Base-by-base conservation (phyloP, 2,797 vertebrate species). In the Nannoperca australis region DNA sequence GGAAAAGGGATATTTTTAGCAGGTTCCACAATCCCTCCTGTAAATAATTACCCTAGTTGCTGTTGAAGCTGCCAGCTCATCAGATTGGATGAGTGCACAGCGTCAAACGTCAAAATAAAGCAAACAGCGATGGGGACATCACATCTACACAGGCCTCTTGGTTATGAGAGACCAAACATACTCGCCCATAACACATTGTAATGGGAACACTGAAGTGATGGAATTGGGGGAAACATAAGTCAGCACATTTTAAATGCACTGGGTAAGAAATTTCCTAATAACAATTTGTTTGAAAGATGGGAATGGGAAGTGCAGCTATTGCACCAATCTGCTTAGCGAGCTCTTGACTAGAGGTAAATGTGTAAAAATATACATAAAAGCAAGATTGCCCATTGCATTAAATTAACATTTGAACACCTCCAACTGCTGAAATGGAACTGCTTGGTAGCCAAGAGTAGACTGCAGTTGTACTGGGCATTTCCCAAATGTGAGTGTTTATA, bases 21-120 rank as follows among this genome's bases (percentile, higher is more conserved):
- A 79, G 58, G 71, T 87, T 86, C 76, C 71, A 88, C 83, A 81
- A 87, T 90, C 83, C 79, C 67, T 88, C 80, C 85, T 91, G 91
- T 91, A 93, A 94, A 94, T 90, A 92, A 92, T 93, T 90, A 91
- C 85, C 81, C 73, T 66, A 9, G 79, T 80, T 90, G 79, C 78
- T 49, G 83, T 53, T 47, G 76, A 84, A 88, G 78, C 79, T 83
- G 84, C 76, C 77, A 79, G 73, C 82, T 86, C 72, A 80, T 84
- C 32, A 59, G 81, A 77, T 63, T 74, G 79, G 79, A 82, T 59
- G 65, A 72, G 67, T 14, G 50, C 62, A 53, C 45, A 22, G 55
- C 75, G 17, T 83, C 76, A 81, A 44, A 82, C 66, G 61, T 86
- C 81, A 85, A 83, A 89, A 44, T 70, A 66, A 71, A 74, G 58